Evolutionary conservation across 2,888 invertebrate genomes (phyloP), one percentile per base, ranked within the genome.

Genomic region (Hofmannophila pseudospretella): DNA sequence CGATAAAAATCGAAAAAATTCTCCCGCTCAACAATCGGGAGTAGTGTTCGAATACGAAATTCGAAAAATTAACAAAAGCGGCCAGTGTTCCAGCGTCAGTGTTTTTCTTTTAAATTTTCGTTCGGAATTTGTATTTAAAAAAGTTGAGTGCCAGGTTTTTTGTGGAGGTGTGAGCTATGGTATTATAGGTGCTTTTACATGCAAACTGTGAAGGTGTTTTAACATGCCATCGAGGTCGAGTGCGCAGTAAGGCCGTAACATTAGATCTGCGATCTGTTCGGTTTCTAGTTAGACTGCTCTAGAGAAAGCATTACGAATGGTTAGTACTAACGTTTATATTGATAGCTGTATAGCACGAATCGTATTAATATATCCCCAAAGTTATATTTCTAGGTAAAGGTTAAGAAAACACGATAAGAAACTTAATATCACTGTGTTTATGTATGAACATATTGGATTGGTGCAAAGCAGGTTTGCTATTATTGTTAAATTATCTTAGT

Each of bases 91-190:
- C n/a, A n/a, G n/a, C n/a, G n/a, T n/a, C n/a, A n/a, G n/a, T n/a
- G n/a, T n/a, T n/a, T n/a, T n/a, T n/a, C n/a, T n/a, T n/a, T n/a
- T n/a, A n/a, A n/a, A n/a, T n/a, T n/a, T n/a, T n/a, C n/a, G n/a
- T n/a, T n/a, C n/a, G n/a, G n/a, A n/a, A n/a, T n/a, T n/a, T n/a
- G n/a, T n/a, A n/a, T n/a, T n/a, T n/a, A n/a, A n/a, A n/a, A n/a
- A n/a, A n/a, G n/a, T n/a, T n/a, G n/a, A n/a, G n/a, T n/a, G n/a
- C n/a, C 11, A 11, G 9, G 3, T 19, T 16, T 30, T 29, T 27
- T 16, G 39, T 33, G 34, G 39, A 34, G 39, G 39, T 34, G 39
- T 39, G 8, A 31, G 26, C 34, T 39, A 32, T 34, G 39, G 39
- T 38, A 38, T n/a, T n/a, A n/a, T n/a, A n/a, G n/a, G n/a, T n/a